These are phyloP conservation scores for Tyto alba DNA, from an alignment of 2,113 vertebrate species.

Conservation along the genomic window DNA sequence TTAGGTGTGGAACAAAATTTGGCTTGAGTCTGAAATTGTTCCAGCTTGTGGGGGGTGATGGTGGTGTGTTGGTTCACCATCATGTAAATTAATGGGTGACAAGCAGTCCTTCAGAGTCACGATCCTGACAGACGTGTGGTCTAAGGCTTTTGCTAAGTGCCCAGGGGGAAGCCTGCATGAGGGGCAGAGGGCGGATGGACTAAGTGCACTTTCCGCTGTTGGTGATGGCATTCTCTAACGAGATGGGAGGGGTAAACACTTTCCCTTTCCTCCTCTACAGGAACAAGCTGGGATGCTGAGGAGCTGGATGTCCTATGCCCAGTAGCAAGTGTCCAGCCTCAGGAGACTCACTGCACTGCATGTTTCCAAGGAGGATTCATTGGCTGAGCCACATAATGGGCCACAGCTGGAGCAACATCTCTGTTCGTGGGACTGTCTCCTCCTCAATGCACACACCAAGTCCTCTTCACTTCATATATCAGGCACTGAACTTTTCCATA, in stretches of 20 bases:
- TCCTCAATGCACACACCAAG: background rate
- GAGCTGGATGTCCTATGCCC: background rate
- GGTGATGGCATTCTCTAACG: rapidly evolving
- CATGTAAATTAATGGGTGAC: background rate
- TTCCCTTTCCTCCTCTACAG: background rate
- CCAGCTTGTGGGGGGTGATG: background rate
- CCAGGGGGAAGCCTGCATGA: background rate
- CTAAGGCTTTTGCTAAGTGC: background rate
- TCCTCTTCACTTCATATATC: background rate
- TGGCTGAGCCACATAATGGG: background rate
- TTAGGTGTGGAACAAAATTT: background rate
- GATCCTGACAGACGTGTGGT: background rate
- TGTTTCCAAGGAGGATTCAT: background rate
- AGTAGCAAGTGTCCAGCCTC: background rate
- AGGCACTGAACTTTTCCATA: background rate
- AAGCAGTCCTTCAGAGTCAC: background rate
- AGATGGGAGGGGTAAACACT: background rate
- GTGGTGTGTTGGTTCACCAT: background rate
- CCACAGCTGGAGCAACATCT: background rate
- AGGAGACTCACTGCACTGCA: rapidly evolving
- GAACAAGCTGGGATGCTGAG: background rate
- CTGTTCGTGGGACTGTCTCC: background rate
- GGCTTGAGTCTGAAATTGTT: background rate
- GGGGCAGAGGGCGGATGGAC: background rate
- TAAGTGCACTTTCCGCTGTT: constrained; percentile 36